A percentile compares a stretch with the other conserved stretches of the same genome.
These are phyloP conservation scores for Melanogrammus aeglefinus DNA, from an alignment of 2,797 vertebrate species.

Conservation along the genomic window DNA sequence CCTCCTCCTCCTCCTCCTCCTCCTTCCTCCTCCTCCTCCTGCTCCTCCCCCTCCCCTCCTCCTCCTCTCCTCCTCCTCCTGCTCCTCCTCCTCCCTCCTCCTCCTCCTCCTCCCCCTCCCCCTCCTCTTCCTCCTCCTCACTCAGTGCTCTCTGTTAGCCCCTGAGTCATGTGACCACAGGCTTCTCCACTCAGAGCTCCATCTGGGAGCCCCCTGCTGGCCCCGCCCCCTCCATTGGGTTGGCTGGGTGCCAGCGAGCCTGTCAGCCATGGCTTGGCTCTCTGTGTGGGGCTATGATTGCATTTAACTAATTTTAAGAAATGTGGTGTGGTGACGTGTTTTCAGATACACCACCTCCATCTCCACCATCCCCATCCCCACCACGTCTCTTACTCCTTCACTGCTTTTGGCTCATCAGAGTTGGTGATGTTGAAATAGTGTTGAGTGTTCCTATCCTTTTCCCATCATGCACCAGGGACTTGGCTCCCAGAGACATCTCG, in stretches of 20 bases:
- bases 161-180: slow-evolving; percentile 44
- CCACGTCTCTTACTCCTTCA: not conserved
- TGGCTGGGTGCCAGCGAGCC: slow-evolving; percentile 48
- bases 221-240: slow-evolving; percentile 38
- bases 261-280: slow-evolving; percentile 46
- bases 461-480: slow-evolving; percentile 71
- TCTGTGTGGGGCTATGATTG: slow-evolving; percentile 8
- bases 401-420: slow-evolving; percentile 11
- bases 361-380: not conserved
- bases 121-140: slow-evolving; percentile 17
- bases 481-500: slow-evolving; percentile 84
- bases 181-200: slow-evolving; percentile 55
- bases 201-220: slow-evolving; percentile 53
- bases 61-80: slow-evolving; percentile 31
- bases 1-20: slow-evolving; percentile 25
- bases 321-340: not conserved
- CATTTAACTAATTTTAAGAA: slow-evolving; percentile 10
- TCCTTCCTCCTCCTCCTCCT: slow-evolving; percentile 28
- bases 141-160: slow-evolving; percentile 15
- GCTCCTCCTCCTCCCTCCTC: slow-evolving; percentile 31
- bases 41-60: slow-evolving; percentile 21
- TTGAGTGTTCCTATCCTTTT: slow-evolving; percentile 22
- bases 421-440: slow-evolving; percentile 16
- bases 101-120: slow-evolving; percentile 28
- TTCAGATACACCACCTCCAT: not conserved